Percentiles rank a stretch among this genome's conserved stretches.
phyloP scores from a whole-genome alignment of 92 coral and sea anemone genomes.

The Montipora capitata region DNA sequence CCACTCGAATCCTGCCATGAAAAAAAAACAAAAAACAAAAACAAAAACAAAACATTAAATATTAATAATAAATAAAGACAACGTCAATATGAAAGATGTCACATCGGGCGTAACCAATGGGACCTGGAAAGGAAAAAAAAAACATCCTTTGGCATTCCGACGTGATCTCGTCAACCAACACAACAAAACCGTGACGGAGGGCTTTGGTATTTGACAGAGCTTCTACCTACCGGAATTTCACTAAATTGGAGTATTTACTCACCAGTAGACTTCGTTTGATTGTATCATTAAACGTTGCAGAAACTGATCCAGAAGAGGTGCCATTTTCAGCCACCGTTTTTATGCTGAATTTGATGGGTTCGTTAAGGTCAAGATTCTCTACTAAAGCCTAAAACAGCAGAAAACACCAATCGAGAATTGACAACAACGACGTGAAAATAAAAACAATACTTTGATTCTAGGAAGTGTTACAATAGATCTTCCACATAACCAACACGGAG shows the following conservation, averaged over 20 bases:
- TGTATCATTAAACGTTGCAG: constrained; percentile 86
- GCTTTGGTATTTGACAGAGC: no score
- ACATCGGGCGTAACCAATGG: no score
- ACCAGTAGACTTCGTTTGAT: constrained; percentile 52
- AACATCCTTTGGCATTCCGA: no score
- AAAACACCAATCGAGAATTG: not conserved
- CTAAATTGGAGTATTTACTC: not conserved
- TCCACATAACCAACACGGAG: not conserved
- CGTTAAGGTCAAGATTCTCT: constrained; percentile 88
- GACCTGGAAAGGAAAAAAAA: no score
- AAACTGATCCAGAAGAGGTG: constrained; percentile 75
- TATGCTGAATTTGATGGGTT: constrained; percentile 88
- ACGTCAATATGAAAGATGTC: no score
- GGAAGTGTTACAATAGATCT: not conserved
- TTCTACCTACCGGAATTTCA: not conserved
- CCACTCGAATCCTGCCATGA: constrained; percentile 34
- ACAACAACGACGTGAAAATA: not conserved
- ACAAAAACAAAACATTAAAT: no score
- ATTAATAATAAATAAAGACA: no score
- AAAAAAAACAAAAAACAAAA: not conserved
- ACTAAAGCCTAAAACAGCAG: constrained; percentile 83
- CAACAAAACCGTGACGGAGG: no score
- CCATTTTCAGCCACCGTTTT: constrained; percentile 92
- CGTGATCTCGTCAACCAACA: no score
- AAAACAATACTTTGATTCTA: not conserved